Base-by-base conservation (phyloP, 2,888 invertebrate genomes). In the Himalopsyche tibetana region DNA sequence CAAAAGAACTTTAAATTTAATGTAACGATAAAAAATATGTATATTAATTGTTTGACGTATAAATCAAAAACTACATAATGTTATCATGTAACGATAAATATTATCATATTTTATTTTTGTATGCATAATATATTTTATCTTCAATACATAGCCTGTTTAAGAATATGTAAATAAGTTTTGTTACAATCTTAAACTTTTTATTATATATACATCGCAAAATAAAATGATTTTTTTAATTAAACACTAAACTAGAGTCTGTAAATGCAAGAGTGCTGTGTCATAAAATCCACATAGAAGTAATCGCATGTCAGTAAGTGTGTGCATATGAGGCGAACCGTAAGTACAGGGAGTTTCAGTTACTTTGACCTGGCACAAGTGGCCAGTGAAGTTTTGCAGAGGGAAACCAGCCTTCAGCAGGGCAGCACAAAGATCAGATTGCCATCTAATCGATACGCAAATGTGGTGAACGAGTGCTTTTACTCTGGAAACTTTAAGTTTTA, bases 401-500 rank as follows among this genome's bases (percentile, higher is more conserved):
- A 79, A 80, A 51, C 15, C 55, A 55, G 42, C 80, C 80, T 74
- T 69, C 63, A 45, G 63, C 42, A 63, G 83, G 28, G 74, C 83
- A 74, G 69, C 83, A 69, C 45, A 83, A 38, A 38, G 63, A 83
- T 74, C 42, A 69, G 74, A 83, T 83, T 83, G 63, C 69, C 63
- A 19, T 63, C 63, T 63, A 1, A 63, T 63, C 63, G 19, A 80
- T 82, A 40, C 45, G 28, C 55, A 19, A 28, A 45, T 42, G 82
- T 45, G 28, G 28, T 19, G 9, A 82, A 51, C 82, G 51, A 51
- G 80, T 38, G 80, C 42, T 80, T n/a, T 80, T 80, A 80, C 56
- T 40, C 84, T 56, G 42, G 40, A 51, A 85, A 85, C 79, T 85
- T 82, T 74, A 81, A 85, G 82, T 85, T 85, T 85, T 55, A 45